Conservation (phyloP, 30 jellyfish, hydroid and myxozoan genomes). For the Sanderia malayensis region DNA sequence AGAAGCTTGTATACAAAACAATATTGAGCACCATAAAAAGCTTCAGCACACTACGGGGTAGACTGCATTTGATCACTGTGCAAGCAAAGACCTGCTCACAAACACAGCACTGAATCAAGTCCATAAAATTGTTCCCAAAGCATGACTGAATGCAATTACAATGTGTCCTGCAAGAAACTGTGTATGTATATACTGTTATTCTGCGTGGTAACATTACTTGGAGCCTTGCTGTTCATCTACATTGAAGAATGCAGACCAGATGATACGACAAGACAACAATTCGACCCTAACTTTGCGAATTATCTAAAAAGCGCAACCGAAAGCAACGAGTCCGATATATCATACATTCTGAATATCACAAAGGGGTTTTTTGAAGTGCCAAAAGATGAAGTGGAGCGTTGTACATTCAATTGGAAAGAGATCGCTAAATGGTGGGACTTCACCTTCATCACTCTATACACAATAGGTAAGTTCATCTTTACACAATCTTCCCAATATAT, state of each 20-base stretch:
- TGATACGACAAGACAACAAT: neutral
- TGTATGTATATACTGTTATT: neutral
- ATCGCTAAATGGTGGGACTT: constrained; percentile 1
- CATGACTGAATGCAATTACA: neutral
- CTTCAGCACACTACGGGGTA: too few species aligned
- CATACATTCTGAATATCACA: constrained; percentile 5
- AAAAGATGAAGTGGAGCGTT: neutral
- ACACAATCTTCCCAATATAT: too few species aligned
- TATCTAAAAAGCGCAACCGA: neutral
- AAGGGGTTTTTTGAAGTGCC: neutral
- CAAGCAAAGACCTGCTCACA: too few species aligned
- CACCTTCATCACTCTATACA: neutral
- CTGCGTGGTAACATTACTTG: neutral
- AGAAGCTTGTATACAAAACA: too few species aligned
- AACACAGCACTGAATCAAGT: too few species aligned
- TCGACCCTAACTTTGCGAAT: neutral
- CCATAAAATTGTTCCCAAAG: neutral
- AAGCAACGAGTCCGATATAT: neutral
- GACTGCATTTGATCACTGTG: too few species aligned
- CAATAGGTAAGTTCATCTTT: constrained; percentile 7
- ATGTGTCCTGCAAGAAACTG: neutral
- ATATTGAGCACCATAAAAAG: too few species aligned
- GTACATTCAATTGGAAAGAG: neutral
- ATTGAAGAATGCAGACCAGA: neutral
- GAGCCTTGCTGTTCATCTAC: constrained; percentile 1